A percentile compares a stretch with the other conserved stretches of the same genome.
Evolutionary conservation across 2,113 vertebrate species (phyloP).

Genomic region (Megaleporinus macrocephalus): DNA sequence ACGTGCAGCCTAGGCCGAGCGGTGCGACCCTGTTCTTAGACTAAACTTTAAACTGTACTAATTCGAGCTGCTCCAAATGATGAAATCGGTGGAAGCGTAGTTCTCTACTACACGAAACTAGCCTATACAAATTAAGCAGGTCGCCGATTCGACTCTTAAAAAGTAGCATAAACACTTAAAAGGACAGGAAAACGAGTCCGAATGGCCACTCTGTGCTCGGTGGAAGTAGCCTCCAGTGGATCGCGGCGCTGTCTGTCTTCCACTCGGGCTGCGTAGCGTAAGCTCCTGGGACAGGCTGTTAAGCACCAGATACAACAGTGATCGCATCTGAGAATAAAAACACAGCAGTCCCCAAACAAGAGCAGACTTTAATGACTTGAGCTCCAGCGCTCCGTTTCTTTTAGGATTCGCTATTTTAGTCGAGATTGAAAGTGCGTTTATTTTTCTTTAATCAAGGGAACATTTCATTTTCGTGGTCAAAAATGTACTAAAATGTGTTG

Average conservation of each 20-base stretch:
- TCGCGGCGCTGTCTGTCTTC: neutral
- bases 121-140: no score
- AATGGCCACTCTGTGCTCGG: neutral
- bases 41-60: neutral
- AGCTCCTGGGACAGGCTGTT: constrained; percentile 1
- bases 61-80: neutral
- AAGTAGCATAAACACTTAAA: no score
- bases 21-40: neutral
- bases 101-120: no score
- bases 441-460: no score
- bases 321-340: no score
- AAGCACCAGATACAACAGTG: no score
- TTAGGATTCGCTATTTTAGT: neutral
- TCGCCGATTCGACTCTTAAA: neutral
- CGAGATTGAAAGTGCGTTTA: neutral
- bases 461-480: no score
- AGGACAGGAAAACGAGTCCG: no score
- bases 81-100: no score
- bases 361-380: neutral
- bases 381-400: no score
- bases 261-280: neutral
- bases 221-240: neutral
- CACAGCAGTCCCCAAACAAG: neutral
- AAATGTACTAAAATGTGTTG: no score
- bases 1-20: neutral